Base-by-base conservation (phyloP, 2,797 vertebrate genomes). In the Taeniopygia guttata region DNA sequence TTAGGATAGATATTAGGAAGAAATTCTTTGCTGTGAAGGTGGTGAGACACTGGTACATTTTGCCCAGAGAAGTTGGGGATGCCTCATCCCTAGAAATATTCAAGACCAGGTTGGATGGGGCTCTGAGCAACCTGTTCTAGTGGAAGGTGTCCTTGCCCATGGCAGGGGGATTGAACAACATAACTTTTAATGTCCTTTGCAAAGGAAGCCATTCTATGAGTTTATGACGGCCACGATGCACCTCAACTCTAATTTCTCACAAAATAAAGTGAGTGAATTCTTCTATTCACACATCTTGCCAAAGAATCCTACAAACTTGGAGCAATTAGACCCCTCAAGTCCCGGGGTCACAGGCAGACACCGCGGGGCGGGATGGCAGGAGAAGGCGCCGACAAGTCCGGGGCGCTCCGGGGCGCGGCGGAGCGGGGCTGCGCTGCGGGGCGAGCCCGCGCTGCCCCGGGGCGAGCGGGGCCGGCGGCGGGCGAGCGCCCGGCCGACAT, bases 371-470 rank as follows among this genome's bases (percentile, higher is more conserved):
- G 40, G 15, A 13, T 2, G n/a, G 7, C 21, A 8, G 64, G 7
- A 38, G 49, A 25, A 38, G 3, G 9, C 4, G 4, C 52, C 21
- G 9, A 5, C 13, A 9, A 15, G 21, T 0, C 40, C 0, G 9
- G 13, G 29, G 15, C 2, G 9, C 22, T n/a, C 26, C 10, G 49
- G 29, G 46, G 2, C 18, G 49, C 38, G 16, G 30, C 5, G 21
- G 22, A 13, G 32, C 19, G 12, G 29, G 5, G 34, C 51, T 30
- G 87, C 40, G 16, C 29, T 23, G 34, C 3, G 10, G 54, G 16
- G 21, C 42, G 30, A 26, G 34, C 29, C 29, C 29, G 60, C 29
- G 60, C 60, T 43, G 11, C 40, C 40, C n/a, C n/a, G 19, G 42
- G 23, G 22, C 43, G 30, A 42, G 49, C 4, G 19, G 40, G 18